Percentiles rank a stretch among this genome's conserved stretches.
phyloP scores from a whole-genome alignment of 2,797 vertebrate species.

The Cirrhinus molitorella region DNA sequence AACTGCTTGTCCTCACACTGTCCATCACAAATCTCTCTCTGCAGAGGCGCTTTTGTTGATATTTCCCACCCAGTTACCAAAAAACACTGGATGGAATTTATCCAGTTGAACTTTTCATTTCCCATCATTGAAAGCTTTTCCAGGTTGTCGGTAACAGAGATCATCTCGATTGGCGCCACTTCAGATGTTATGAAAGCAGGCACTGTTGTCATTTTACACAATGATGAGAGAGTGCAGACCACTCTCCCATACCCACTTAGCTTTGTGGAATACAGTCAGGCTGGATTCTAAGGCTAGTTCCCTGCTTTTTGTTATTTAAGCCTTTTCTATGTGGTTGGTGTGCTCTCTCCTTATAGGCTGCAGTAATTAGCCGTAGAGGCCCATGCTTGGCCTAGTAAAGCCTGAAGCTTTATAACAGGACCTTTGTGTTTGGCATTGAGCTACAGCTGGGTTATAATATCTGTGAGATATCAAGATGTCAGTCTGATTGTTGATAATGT shows the following conservation, averaged over 20 bases:
- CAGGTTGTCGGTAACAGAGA: background rate
- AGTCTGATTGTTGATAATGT: slow-evolving; percentile 24
- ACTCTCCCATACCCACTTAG: background rate
- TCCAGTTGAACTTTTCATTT: background rate
- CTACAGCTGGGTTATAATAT: slow-evolving; percentile 68
- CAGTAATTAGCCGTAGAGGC: slow-evolving; percentile 56
- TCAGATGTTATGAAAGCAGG: background rate
- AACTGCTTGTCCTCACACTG: slow-evolving; percentile 8
- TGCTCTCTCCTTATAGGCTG: slow-evolving; percentile 8
- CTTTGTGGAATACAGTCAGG: background rate
- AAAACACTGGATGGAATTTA: background rate
- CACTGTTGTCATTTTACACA: slow-evolving; percentile 23
- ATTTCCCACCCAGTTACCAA: background rate
- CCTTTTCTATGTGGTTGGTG: slow-evolving; percentile 25
- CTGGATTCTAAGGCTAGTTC: background rate
- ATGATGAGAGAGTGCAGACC: background rate
- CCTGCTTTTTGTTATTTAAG: slow-evolving; percentile 11
- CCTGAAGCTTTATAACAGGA: slow-evolving; percentile 64
- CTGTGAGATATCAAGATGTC: slow-evolving; percentile 20
- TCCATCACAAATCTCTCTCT: background rate
- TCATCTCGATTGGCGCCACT: background rate
- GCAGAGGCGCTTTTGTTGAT: background rate
- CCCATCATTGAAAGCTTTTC: background rate
- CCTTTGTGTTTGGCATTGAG: slow-evolving; percentile 71
- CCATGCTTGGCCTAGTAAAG: slow-evolving; percentile 72